Base-by-base conservation (phyloP, 2,888 invertebrate species). In the Megamerina dolium region DNA sequence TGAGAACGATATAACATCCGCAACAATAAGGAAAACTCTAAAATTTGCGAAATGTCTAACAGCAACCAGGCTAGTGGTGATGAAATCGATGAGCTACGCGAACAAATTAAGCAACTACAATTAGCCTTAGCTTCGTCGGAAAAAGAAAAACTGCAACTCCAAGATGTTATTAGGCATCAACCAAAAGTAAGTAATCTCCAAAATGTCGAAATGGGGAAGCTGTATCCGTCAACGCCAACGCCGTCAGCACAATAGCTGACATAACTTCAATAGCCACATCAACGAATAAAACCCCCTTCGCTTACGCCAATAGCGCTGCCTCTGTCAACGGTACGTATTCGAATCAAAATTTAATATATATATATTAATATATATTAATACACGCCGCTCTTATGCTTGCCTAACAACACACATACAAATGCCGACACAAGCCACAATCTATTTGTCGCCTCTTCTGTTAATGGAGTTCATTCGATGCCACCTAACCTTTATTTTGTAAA, bases 361-460 rank as follows among this genome's bases (percentile, higher is more conserved):
- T 36, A 20, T 36, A 14, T 26, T 20, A 36, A 36, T 14, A 4
- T n/a, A 23, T 21, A 36, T 10, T 36, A 14, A 20, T 36, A 20
- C 36, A 8, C 6, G 26, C 23, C 8, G 10, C 14, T 21, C 36
- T 16, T 16, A 21, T 23, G 23, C 14, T 23, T 9, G 10, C 10
- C n/a, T 23, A 36, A 36, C 36, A 16, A 16, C 26, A 33, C 33
- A n/a, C 14, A 16, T 23, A 26, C 23, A 21, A 29, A 27, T 29
- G 29, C 17, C 37, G 37, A 18, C 30, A 20, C 30, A 19, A 20
- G 5, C 37, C 5, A 13, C 37, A 29, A 6, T 19, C 37, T 12
- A 19, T 37, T 4, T 29, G 5, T 30, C 13, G 2, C 18, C 29
- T 29, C 8, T n/a, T n/a, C n/a, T n/a, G n/a, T n/a, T n/a, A n/a